A percentile compares a stretch with the other conserved stretches of the same genome.
Evolutionary conservation across 2,797 vertebrate genomes (phyloP).

Genomic region (Orientallactaga sibirica): DNA sequence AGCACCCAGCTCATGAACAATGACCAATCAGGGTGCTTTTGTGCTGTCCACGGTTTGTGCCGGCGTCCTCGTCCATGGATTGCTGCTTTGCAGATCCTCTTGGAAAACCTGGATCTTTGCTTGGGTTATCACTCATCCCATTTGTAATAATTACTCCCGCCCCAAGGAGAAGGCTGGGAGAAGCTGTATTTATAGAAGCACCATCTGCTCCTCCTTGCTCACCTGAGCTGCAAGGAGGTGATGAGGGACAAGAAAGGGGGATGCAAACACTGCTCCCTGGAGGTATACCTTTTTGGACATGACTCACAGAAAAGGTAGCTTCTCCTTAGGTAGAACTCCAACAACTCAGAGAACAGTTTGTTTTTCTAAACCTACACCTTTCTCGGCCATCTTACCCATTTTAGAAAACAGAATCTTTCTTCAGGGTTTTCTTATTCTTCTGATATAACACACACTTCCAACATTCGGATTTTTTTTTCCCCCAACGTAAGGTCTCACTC

Average conservation of each 20-base stretch:
- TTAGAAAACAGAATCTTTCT: not conserved
- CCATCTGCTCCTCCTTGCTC: conserved; percentile 70
- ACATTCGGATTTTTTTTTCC: not conserved
- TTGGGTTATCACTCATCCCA: not conserved
- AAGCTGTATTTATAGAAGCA: not conserved
- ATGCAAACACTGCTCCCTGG: not conserved
- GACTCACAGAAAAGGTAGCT: not conserved
- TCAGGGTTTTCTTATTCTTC: not conserved
- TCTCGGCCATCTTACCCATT: not conserved
- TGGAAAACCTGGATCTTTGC: conserved; percentile 53
- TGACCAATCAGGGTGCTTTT: conserved; percentile 26
- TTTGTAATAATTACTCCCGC: conserved; percentile 69
- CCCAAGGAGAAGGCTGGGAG: not conserved
- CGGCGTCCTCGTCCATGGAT: not conserved
- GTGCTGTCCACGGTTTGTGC: not conserved
- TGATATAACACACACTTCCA: not conserved
- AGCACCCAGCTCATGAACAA: conserved; percentile 28
- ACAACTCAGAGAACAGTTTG: not conserved
- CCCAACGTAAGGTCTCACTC: too few species aligned
- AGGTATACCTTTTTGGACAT: not conserved
- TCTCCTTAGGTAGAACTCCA: not conserved
- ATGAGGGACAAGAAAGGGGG: not conserved
- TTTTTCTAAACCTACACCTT: not conserved
- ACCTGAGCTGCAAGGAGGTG: conserved; percentile 58
- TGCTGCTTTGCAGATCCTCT: conserved; percentile 1